Evolutionary conservation across 35 echinoderm and acorn worm species (phyloP).

Genomic region (Lytechinus pictus): DNA sequence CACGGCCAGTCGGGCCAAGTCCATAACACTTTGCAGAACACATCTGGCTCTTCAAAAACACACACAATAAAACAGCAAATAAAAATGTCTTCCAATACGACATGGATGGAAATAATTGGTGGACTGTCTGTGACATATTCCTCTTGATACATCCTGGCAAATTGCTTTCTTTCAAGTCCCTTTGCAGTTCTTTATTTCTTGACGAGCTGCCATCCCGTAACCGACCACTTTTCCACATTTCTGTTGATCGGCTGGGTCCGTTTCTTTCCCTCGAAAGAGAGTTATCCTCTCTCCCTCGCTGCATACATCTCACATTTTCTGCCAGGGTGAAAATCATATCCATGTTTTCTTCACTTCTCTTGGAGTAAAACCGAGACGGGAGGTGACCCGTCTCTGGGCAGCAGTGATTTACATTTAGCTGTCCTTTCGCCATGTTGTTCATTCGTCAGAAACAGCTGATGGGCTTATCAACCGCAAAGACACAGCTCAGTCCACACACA

Average conservation of each 20-base stretch:
- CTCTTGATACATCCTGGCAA: neutral
- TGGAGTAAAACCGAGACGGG: neutral
- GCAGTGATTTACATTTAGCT: neutral
- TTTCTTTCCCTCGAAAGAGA: neutral
- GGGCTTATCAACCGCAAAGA: neutral
- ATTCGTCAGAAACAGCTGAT: constrained; percentile 35
- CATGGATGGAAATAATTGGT: neutral
- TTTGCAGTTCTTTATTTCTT: neutral
- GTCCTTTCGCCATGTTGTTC: constrained; percentile 10
- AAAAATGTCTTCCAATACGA: neutral
- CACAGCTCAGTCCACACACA: neutral
- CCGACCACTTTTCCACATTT: constrained; percentile 54
- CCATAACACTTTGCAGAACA: constrained; percentile 38
- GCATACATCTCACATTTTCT: constrained; percentile 52
- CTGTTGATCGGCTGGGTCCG: constrained; percentile 42
- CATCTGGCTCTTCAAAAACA: constrained; percentile 20
- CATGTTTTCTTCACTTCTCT: neutral
- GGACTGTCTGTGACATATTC: neutral
- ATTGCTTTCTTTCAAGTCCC: neutral
- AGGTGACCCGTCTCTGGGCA: neutral
- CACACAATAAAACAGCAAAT: neutral
- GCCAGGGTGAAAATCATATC: neutral
- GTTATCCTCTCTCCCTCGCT: neutral
- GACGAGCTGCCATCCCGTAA: constrained; percentile 26
- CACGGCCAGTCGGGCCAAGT: constrained; percentile 30